phyloP scores from a whole-genome alignment of 2,113 vertebrate genomes.

The Etia nguti region DNA sequence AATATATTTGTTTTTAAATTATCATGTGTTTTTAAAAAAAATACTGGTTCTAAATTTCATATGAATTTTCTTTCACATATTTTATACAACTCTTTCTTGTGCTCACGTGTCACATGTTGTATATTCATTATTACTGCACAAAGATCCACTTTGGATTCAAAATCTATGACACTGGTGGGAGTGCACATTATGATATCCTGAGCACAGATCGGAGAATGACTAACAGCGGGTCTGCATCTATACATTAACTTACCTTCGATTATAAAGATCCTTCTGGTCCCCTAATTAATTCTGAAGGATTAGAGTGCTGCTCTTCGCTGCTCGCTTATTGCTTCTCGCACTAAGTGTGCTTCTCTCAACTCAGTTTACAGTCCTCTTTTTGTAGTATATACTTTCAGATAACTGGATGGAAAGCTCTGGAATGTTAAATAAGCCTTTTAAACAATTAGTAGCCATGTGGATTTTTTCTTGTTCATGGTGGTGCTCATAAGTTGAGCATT shows the following conservation, averaged over 20 bases:
- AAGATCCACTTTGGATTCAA: not conserved
- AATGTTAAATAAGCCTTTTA: not conserved
- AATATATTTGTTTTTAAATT: not conserved
- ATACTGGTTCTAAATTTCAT: not conserved
- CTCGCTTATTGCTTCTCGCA: not conserved
- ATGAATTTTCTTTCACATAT: not conserved
- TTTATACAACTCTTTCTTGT: not conserved
- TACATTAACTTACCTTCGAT: not conserved
- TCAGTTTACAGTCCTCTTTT: not conserved
- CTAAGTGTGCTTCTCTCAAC: not conserved
- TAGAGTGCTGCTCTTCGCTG: not conserved
- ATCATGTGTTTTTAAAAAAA: not conserved
- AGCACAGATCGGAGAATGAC: not conserved
- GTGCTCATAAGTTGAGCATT: not conserved
- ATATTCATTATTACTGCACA: not conserved
- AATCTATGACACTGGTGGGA: not conserved
- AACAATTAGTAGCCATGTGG: not conserved
- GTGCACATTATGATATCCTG: not conserved
- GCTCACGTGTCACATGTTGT: not conserved
- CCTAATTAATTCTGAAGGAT: constrained; percentile 12
- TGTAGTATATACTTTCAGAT: not conserved
- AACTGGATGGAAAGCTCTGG: not conserved
- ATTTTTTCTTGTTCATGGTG: not conserved
- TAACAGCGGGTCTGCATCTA: not conserved
- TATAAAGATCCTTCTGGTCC: not conserved